A percentile compares a stretch with the other conserved stretches of the same genome.
Evolutionary conservation across 2,888 invertebrate species (phyloP).

Genomic region (Coleophora deauratella): DNA sequence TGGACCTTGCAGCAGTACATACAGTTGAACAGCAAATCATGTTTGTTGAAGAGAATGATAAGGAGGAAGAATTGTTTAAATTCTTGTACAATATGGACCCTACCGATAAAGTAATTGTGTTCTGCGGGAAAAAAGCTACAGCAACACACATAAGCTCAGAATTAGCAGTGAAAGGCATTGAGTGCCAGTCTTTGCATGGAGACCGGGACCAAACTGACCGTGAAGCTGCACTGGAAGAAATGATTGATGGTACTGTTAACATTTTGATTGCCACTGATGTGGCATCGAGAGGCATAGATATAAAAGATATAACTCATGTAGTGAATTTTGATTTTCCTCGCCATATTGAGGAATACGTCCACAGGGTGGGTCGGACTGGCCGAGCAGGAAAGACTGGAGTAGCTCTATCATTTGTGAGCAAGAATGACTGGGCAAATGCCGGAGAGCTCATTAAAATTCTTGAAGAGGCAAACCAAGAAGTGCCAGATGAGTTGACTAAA

Average conservation of each 20-base stretch:
- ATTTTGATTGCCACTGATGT: slow-evolving; percentile 96
- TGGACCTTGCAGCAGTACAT: slow-evolving; percentile 91
- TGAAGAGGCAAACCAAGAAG: slow-evolving; percentile 88
- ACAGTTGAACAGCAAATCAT: slow-evolving; percentile 87
- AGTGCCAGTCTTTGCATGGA: slow-evolving; percentile 91
- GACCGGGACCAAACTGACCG: slow-evolving; percentile 86
- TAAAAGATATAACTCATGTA: slow-evolving; percentile 90
- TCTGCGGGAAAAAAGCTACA: slow-evolving; percentile 88
- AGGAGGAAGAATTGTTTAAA: slow-evolving; percentile 77
- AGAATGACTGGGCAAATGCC: slow-evolving; percentile 88
- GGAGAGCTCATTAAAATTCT: slow-evolving; percentile 87
- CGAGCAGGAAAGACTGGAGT: slow-evolving; percentile 90
- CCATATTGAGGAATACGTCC: slow-evolving; percentile 96
- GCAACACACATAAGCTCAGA: slow-evolving; percentile 90
- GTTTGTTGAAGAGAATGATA: slow-evolving; percentile 80
- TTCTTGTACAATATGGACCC: slow-evolving; percentile 81
- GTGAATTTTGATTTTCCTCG: slow-evolving; percentile 94
- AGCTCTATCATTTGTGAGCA: slow-evolving; percentile 86
- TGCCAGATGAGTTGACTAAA: slow-evolving; percentile 81
- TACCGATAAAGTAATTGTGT: slow-evolving; percentile 90
- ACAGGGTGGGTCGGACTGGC: slow-evolving; percentile 94
- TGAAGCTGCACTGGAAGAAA: slow-evolving; percentile 87
- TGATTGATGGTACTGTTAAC: slow-evolving; percentile 83
- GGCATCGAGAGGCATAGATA: slow-evolving; percentile 94
- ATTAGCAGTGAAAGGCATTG: slow-evolving; percentile 78